Evolutionary conservation across 2,113 vertebrate genomes (phyloP), one percentile per base, ranked within the genome.

Genomic region (Poeciliopsis prolifica): DNA sequence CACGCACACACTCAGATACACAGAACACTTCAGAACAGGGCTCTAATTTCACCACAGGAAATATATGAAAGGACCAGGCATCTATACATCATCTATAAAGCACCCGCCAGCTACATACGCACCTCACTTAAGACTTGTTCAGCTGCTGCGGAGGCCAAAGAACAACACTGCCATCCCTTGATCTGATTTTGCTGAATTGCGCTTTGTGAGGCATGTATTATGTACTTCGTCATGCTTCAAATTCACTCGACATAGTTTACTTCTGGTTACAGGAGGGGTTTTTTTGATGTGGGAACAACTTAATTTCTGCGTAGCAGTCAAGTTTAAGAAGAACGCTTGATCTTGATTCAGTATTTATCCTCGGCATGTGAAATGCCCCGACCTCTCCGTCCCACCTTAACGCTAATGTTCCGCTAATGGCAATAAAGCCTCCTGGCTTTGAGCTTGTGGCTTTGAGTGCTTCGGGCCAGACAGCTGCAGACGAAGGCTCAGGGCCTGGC

Each of bases 51-150:
- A 90, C 84, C 87, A 83, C 87, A 87, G 92, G 92, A 93, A 94
- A 92, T 94, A 88, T 94, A 92, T 93, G 91, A 93, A 93, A 93
- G 89, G 85, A 92, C 88, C 88, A 85, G 65, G 70, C 89, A 87
- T 90, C 91, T 94, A 93, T 94, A 92, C 83, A 93, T 95, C 95
- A 95, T 94, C 74, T 30, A 69, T 85, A 91, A 85, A 86, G 77
- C 84, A 83, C 78, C 82, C 84, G 84, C 86, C 82, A 79, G 83
- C 77, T 69, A 67, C 68, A 84, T 79, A 78, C 81, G 71, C 82
- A 75, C 78, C 72, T 83, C 83, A 73, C 77, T 84, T 70, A 81
- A 67, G 64, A 64, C 74, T 80, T 37, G 72, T 83, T 86, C 78
- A 42, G 73, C 22, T 26, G 35, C 40, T 11, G 63, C 62, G 61